Base-by-base conservation (phyloP, 2,113 vertebrate genomes). In the Anser brachyrhynchus region DNA sequence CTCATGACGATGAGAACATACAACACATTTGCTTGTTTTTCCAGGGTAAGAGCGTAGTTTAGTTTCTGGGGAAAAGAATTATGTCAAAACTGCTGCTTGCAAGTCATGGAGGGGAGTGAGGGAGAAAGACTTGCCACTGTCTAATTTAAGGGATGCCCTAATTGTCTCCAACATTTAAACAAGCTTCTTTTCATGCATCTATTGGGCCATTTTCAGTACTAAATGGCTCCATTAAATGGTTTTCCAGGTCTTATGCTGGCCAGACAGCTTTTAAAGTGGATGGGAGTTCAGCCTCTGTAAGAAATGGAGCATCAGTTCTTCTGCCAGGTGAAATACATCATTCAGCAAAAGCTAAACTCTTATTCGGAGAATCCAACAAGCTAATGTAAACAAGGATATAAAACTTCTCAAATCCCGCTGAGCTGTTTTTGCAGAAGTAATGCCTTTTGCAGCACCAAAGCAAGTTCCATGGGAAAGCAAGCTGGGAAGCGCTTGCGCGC, bases 271-370 rank as follows among this genome's bases (percentile, higher is more conserved):
- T 83, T 79, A 54, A 85, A 89, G 37, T 71, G 76, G 66, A 54
- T 21, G 46, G 46, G 46, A 89, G 72, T 54, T 89, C 19, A 78
- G 57, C 73, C 78, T 87, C 62, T 6, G 4, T 39, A 70, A 79
- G 80, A 82, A 91, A 86, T 0, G 7, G 37, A 83, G 84, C 62
- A 91, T 89, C 84, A 89, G 46, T 86, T 83, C 72, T 65, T 54
- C 64, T 94, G 93, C 76, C 72, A 83, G 84, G 72, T 67, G 88
- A 75, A 89, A 75, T 78, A 69, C 13, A 62, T 54, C 29, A 72
- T 62, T 91, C 58, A 35, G 29, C 69, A 75, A 75, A 71, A 83
- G 51, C 41, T 67, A 29, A 93, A 64, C 52, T 41, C 51, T 28
- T 33, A 41, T 55, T 84, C 83, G 29, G 58, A 72, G 81, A 84